Evolutionary conservation across 2,888 invertebrate species (phyloP).

Genomic region (Drosophila paucipuncta): DNA sequence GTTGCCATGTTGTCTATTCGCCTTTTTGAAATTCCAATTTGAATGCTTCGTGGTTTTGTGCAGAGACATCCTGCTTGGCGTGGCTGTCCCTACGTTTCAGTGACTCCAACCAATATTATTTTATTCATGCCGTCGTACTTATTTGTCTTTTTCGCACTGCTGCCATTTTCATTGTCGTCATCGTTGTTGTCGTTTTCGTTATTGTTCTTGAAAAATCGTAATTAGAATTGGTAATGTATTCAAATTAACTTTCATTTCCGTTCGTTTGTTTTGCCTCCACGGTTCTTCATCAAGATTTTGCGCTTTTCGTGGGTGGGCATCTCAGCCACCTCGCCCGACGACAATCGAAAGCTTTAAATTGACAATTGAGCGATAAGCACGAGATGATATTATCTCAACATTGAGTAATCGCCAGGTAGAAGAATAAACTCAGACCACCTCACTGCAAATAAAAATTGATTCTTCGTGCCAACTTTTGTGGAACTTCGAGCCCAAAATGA

Average conservation of each 20-base stretch:
- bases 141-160: slow-evolving; percentile 55
- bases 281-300: slow-evolving; percentile 63
- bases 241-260: slow-evolving; percentile 81
- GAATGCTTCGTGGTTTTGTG: slow-evolving; percentile 67
- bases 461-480: slow-evolving; percentile 6
- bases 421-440: slow-evolving; percentile 18
- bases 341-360: slow-evolving; percentile 34
- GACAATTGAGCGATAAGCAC: slow-evolving; percentile 45
- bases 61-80: slow-evolving; percentile 1
- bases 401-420: slow-evolving; percentile 20
- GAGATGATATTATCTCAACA: slow-evolving; percentile 32
- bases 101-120: slow-evolving; percentile 70
- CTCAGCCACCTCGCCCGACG: not conserved
- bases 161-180: slow-evolving; percentile 37
- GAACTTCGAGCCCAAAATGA: slow-evolving; percentile 18
- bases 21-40: slow-evolving; percentile 78
- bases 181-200: slow-evolving; percentile 45
- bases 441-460: slow-evolving; percentile 47
- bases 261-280: slow-evolving; percentile 63
- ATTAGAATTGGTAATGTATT: slow-evolving; percentile 82
- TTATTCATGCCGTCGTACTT: slow-evolving; percentile 72
- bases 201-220: slow-evolving; percentile 81
- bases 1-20: slow-evolving; percentile 65
- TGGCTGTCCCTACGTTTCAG: slow-evolving; percentile 30
- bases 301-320: slow-evolving; percentile 42